Evolutionary conservation across 2,888 invertebrate species (phyloP).

Genomic region (Volucella inflata): DNA sequence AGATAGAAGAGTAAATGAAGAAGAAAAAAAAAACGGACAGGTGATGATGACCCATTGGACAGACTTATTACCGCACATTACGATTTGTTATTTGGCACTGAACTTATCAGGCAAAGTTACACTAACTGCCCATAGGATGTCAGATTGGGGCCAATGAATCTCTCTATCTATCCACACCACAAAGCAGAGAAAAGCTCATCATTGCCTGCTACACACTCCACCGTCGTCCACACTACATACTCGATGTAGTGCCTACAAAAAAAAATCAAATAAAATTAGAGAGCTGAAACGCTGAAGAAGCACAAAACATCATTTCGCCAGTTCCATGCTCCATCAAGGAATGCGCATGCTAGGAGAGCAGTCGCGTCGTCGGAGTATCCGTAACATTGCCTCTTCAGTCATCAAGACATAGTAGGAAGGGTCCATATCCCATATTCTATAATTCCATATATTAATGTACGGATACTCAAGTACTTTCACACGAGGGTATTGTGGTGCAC

Average conservation of each 20-base stretch:
- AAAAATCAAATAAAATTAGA: slow-evolving; percentile 5
- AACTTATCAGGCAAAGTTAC: slow-evolving; percentile 76
- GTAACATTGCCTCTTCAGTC: slow-evolving; percentile 15
- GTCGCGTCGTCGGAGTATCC: too few relatives aligned
- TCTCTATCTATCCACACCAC: slow-evolving; percentile 64
- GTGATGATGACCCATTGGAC: slow-evolving; percentile 76
- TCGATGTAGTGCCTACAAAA: too few relatives aligned
- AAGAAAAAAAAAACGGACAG: slow-evolving; percentile 77
- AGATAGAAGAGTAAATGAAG: slow-evolving; percentile 17
- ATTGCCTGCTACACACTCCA: background rate
- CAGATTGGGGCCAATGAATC: slow-evolving; percentile 53
- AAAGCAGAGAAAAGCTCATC: slow-evolving; percentile 67
- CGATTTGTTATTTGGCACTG: slow-evolving; percentile 83
- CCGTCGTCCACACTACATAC: slow-evolving; percentile 25
- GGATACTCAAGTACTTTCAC: background rate
- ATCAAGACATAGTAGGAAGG: slow-evolving; percentile 43
- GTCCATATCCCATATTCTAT: slow-evolving; percentile 22
- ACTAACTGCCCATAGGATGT: slow-evolving; percentile 71
- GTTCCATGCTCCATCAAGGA: slow-evolving; percentile 50
- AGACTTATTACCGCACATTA: slow-evolving; percentile 81
- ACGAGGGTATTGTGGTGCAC: slow-evolving; percentile 56
- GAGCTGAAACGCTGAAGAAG: slow-evolving; percentile 66
- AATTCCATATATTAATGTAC: slow-evolving; percentile 8
- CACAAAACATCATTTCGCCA: slow-evolving; percentile 20
- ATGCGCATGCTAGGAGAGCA: slow-evolving; percentile 71